Conservation (phyloP, 2,797 vertebrate species). For the Hippocampus kuda region DNA sequence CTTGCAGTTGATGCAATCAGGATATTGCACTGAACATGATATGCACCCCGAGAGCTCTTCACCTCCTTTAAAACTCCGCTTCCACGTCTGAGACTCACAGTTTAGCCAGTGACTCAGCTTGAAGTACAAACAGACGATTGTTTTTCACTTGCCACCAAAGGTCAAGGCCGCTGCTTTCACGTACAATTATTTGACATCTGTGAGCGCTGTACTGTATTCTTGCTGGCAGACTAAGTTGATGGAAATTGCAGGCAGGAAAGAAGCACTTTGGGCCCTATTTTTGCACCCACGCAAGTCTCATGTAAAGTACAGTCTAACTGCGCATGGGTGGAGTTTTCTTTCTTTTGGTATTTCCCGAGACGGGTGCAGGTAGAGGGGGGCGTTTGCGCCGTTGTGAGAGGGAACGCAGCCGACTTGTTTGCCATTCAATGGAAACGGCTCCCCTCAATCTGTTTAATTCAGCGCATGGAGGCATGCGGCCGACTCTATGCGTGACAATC, state of each 20-base stretch:
- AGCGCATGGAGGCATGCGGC: no score
- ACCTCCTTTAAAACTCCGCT: neutral
- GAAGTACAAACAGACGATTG: neutral
- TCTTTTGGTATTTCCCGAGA: no score
- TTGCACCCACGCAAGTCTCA: no score
- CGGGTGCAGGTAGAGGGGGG: no score
- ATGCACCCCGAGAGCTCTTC: neutral
- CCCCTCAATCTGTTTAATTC: no score
- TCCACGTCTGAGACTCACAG: neutral
- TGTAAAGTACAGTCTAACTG: no score
- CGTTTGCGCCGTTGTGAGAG: no score
- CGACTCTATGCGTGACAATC: no score
- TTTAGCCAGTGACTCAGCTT: neutral
- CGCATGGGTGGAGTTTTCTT: no score
- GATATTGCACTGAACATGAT: conserved; percentile 5
- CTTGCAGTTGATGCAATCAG: conserved; percentile 8
- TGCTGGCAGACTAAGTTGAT: conserved; percentile 3
- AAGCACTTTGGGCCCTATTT: conserved; percentile 7
- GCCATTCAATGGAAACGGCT: no score
- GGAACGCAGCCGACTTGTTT: no score
- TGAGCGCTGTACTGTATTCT: conserved; percentile 1
- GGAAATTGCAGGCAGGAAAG: conserved; percentile 25
- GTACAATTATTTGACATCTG: conserved; percentile 14
- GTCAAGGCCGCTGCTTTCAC: neutral
- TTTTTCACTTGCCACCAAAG: neutral